A percentile compares a stretch with the other conserved stretches of the same genome.
phyloP scores from a whole-genome alignment of 2,888 invertebrate genomes.

The Brachypalpus laphriformis region DNA sequence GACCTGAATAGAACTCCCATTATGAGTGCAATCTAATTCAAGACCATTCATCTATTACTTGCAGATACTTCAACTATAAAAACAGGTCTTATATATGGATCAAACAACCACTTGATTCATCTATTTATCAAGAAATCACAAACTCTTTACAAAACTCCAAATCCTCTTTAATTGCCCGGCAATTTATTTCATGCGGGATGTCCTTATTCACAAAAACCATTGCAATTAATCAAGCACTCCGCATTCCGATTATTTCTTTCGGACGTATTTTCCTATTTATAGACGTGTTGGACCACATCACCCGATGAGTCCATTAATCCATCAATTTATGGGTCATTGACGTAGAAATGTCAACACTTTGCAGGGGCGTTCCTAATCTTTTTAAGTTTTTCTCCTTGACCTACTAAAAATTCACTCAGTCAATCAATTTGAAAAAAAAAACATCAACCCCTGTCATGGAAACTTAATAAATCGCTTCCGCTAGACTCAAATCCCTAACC shows the following conservation, averaged over 20 bases:
- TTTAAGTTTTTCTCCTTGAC: neutral
- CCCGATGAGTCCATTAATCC: neutral
- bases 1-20: too few relatives aligned
- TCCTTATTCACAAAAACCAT: neutral
- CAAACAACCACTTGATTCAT: too few relatives aligned
- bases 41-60: too few relatives aligned
- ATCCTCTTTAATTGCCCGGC: neutral
- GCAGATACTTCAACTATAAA: too few relatives aligned
- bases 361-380: neutral
- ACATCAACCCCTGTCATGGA: neutral
- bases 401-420: neutral
- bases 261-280: neutral
- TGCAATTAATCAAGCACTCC: neutral
- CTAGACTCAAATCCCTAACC: neutral
- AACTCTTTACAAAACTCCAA: too few relatives aligned
- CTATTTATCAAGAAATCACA: too few relatives aligned
- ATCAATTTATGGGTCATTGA: neutral
- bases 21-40: too few relatives aligned
- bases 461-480: conserved; percentile 23
- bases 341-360: neutral
- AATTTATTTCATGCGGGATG: neutral
- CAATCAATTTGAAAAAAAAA: neutral
- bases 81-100: too few relatives aligned
- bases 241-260: neutral
- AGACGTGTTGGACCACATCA: neutral